Evolutionary conservation across 2,797 vertebrate genomes (phyloP).

Genomic region (Catamblyrhynchus diadema): DNA sequence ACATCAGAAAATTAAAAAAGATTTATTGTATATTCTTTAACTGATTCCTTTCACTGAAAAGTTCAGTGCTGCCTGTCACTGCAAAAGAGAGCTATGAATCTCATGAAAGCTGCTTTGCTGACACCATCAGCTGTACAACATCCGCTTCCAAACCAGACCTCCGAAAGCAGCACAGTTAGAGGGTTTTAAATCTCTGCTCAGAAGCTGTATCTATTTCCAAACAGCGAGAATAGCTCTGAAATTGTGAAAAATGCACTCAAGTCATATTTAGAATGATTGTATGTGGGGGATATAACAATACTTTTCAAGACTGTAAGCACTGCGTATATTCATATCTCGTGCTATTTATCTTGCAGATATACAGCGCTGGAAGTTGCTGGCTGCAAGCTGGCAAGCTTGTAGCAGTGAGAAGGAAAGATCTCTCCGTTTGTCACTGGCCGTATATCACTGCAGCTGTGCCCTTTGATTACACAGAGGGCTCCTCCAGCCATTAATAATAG

Average conservation of each 20-base stretch:
- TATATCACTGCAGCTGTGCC: slow-evolving; percentile 80
- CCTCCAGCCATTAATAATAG: slow-evolving; percentile 80
- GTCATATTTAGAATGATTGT: slow-evolving; percentile 77
- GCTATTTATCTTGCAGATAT: slow-evolving; percentile 83
- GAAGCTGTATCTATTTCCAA: slow-evolving; percentile 71
- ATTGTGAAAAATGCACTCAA: slow-evolving; percentile 75
- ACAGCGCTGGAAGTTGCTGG: slow-evolving; percentile 68
- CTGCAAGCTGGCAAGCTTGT: slow-evolving; percentile 71
- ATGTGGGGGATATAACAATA: slow-evolving; percentile 73
- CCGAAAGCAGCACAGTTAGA: slow-evolving; percentile 7
- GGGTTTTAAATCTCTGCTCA: slow-evolving; percentile 73
- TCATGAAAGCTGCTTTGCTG: slow-evolving; percentile 33
- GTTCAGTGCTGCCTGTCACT: slow-evolving; percentile 59
- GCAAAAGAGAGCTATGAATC: slow-evolving; percentile 69
- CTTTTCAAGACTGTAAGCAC: slow-evolving; percentile 76
- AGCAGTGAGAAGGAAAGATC: slow-evolving; percentile 71
- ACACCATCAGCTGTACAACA: slow-evolving; percentile 39
- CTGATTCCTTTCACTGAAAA: slow-evolving; percentile 57
- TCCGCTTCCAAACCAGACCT: slow-evolving; percentile 48
- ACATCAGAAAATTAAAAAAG: slow-evolving; percentile 61
- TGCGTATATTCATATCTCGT: slow-evolving; percentile 73
- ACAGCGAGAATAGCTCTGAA: slow-evolving; percentile 68
- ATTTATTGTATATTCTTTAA: slow-evolving; percentile 58
- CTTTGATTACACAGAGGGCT: slow-evolving; percentile 82
- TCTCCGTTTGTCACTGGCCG: slow-evolving; percentile 74